Conservation (phyloP, 2,113 vertebrate genomes). For the Climacteris rufus region DNA sequence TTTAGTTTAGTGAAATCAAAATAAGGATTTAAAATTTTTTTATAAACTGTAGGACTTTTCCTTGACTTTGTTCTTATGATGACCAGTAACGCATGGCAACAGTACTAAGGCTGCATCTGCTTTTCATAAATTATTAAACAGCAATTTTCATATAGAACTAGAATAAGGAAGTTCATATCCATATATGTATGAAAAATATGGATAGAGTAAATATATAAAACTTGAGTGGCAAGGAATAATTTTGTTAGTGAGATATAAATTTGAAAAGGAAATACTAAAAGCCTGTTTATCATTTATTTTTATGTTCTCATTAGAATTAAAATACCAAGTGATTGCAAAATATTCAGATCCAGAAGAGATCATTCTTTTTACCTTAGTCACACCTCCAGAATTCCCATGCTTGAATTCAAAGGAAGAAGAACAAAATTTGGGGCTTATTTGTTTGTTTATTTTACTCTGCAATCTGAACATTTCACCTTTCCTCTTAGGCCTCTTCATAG, state of each 20-base stretch:
- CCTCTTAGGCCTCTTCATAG: neutral
- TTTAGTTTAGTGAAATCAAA: slow-evolving; percentile 25
- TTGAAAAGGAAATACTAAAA: slow-evolving; percentile 1
- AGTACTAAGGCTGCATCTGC: neutral
- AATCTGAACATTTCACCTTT: neutral
- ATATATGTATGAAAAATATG: neutral
- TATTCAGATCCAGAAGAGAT: neutral
- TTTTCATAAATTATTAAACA: neutral
- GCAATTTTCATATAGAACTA: neutral
- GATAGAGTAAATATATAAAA: neutral
- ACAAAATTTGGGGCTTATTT: neutral
- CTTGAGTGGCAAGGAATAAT: slow-evolving; percentile 1
- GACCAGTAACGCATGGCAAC: neutral
- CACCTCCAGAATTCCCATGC: neutral
- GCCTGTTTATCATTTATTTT: neutral
- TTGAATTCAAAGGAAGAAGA: neutral
- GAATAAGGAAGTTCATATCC: neutral
- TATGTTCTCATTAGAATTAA: slow-evolving; percentile 22
- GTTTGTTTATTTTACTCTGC: neutral
- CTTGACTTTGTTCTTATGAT: slow-evolving; percentile 1
- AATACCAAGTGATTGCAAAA: slow-evolving; percentile 20
- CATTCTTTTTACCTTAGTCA: neutral
- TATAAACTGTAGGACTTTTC: neutral
- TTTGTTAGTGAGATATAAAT: neutral
- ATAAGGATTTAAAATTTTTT: neutral